Evolutionary conservation across 1,140 invertebrate species (phyloP), one percentile per base, ranked within the genome.

Genomic region (Orchestia grillus): DNA sequence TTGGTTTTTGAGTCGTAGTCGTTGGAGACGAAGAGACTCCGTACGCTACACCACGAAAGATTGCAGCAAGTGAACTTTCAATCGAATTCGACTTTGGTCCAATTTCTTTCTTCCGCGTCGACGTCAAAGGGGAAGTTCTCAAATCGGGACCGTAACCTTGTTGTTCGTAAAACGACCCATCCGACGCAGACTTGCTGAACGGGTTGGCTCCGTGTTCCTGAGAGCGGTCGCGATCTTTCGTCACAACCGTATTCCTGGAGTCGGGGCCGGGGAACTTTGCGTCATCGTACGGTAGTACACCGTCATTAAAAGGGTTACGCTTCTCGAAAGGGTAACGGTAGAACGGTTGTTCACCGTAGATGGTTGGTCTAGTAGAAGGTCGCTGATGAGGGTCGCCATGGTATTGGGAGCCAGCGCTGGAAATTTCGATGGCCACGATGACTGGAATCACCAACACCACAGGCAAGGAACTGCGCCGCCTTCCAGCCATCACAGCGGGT

Each of bases 1-100:
- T 95, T 43, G 90, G 91, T 95, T 92, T 95, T 44, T 44, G 53
- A 44, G 44, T 95, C 0, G 96, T 96, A 36, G 88, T 96, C 19
- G 96, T 95, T 19, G 96, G 62, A 53, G 96, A 42, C 0, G 90
- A 77, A 28, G 90, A 57, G 42, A 96, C 96, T 42, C 96, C 96
- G 96, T 94, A 57, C 1, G 96, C 96, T 15, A 96, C 45, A 36
- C 87, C 96, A 36, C 90, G 44, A 23, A 96, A 94, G 6, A 96
- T 96, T 23, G 96, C 96, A 41, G 90, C 96, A 28, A 96, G 47
- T 36, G 45, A 62, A 42, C 53, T 62, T 42, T 96, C 96, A 3
- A 96, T 94, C 36, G 91, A 95, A 47, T 88, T 95, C 15, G 92
- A 47, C 47, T 94, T 94, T 8, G 92, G 92, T 47, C 92, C 92